Percentiles rank a stretch among this genome's conserved stretches.
These are phyloP conservation scores for Megaceryle alcyon DNA, from an alignment of 2,797 vertebrate genomes.

Conservation along the genomic window DNA sequence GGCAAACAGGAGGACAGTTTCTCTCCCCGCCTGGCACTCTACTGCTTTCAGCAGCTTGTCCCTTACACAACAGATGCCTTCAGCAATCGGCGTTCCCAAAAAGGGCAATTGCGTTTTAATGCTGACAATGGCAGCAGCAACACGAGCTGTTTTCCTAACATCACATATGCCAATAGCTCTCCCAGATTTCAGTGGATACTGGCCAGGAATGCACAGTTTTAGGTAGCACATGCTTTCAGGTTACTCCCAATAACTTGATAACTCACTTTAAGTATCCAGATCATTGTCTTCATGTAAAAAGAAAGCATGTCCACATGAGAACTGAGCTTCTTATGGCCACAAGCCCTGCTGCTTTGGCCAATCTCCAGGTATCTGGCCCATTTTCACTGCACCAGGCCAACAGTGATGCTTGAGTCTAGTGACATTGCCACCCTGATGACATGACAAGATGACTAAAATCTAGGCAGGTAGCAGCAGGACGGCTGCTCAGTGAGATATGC, in stretches of 20 bases:
- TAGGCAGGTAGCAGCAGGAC: not conserved
- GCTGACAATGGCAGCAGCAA: constrained; percentile 41
- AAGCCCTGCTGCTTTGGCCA: not conserved
- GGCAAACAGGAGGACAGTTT: not conserved
- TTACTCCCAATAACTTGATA: not conserved
- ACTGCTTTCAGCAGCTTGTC: constrained; percentile 25
- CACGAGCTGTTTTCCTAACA: not conserved
- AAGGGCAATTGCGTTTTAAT: constrained; percentile 38
- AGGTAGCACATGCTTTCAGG: not conserved
- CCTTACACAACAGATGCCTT: constrained; percentile 52
- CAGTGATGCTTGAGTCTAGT: not conserved
- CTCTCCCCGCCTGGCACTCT: constrained; percentile 15
- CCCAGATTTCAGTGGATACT: not conserved
- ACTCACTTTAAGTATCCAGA: not conserved
- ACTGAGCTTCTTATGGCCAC: not conserved
- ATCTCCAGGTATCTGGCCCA: not conserved
- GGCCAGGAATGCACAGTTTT: not conserved
- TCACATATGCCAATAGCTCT: not conserved
- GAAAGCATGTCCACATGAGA: not conserved
- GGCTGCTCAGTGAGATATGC: not conserved
- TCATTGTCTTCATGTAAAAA: not conserved
- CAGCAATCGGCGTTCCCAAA: constrained; percentile 44
- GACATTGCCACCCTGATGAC: not conserved
- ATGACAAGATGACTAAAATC: not conserved
- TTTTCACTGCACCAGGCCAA: not conserved